A percentile compares a stretch with the other conserved stretches of the same genome.
These are phyloP conservation scores for Natrix natrix DNA, from an alignment of 2,797 vertebrate genomes.

Conservation along the genomic window DNA sequence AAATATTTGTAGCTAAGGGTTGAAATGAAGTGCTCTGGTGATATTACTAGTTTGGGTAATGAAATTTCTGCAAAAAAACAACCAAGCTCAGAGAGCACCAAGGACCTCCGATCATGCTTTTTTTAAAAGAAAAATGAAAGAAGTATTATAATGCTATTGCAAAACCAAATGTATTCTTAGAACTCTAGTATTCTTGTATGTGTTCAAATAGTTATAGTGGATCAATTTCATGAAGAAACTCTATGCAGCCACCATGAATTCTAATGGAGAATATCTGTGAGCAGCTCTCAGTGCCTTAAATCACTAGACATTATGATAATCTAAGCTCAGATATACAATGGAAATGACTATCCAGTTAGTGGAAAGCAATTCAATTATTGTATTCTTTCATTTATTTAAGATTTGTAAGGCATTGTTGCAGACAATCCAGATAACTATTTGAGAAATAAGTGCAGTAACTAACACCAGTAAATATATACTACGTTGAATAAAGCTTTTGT, in stretches of 20 bases:
- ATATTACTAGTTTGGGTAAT: neutral
- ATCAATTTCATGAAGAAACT: neutral
- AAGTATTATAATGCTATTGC: neutral
- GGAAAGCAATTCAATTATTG: conserved; percentile 12
- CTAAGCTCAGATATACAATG: conserved; percentile 1
- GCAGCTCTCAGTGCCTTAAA: neutral
- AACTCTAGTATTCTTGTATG: neutral
- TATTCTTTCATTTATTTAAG: conserved; percentile 18
- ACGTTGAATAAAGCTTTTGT: conserved; percentile 10
- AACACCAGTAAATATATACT: neutral
- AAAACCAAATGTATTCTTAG: neutral
- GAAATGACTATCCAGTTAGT: conserved; percentile 10
- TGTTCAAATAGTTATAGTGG: neutral
- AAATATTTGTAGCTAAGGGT: neutral
- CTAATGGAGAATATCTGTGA: neutral
- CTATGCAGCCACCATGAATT: neutral
- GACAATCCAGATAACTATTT: neutral
- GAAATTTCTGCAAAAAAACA: neutral
- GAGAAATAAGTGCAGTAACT: neutral
- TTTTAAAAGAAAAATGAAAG: neutral
- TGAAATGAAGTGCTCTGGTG: neutral
- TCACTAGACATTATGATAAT: neutral
- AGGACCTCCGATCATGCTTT: neutral
- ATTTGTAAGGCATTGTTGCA: conserved; percentile 4
- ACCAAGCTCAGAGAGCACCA: neutral